phyloP scores from a whole-genome alignment of 2,888 invertebrate species.

The Trachelus iudaicus region DNA sequence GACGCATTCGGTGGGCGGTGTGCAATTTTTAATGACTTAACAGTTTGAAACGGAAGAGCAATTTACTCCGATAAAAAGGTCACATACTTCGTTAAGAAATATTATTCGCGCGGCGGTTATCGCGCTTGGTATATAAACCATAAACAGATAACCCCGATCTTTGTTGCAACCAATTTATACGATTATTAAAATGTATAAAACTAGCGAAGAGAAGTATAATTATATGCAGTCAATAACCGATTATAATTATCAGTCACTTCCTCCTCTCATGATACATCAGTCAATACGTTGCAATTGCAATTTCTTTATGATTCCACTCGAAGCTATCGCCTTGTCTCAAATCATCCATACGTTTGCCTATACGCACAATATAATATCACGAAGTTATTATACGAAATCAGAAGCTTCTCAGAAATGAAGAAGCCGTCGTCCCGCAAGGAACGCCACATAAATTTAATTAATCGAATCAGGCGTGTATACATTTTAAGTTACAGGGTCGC shows the following conservation, averaged over 20 bases:
- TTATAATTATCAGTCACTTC: conserved; percentile 43
- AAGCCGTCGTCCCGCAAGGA: neutral
- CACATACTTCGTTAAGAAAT: neutral
- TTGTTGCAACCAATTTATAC: neutral
- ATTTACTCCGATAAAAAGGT: conserved; percentile 13
- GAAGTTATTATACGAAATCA: neutral
- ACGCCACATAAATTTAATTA: conserved; percentile 17
- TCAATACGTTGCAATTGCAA: neutral
- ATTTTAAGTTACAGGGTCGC: conserved; percentile 25
- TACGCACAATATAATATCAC: neutral
- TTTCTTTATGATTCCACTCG: neutral
- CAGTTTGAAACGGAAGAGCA: conserved; percentile 22
- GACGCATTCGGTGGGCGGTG: conserved; percentile 4
- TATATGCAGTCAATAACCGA: conserved; percentile 52
- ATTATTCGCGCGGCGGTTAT: neutral
- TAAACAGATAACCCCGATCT: neutral
- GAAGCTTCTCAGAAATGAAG: neutral
- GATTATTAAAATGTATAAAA: neutral
- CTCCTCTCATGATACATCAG: conserved; percentile 18
- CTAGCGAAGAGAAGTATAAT: neutral
- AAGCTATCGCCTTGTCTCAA: neutral
- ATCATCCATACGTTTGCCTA: no score
- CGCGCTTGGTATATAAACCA: neutral
- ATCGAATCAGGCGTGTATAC: conserved; percentile 28
- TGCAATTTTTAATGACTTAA: conserved; percentile 21